Base-by-base conservation (phyloP, 2,888 invertebrate species). In the Agriopis aurantiaria region DNA sequence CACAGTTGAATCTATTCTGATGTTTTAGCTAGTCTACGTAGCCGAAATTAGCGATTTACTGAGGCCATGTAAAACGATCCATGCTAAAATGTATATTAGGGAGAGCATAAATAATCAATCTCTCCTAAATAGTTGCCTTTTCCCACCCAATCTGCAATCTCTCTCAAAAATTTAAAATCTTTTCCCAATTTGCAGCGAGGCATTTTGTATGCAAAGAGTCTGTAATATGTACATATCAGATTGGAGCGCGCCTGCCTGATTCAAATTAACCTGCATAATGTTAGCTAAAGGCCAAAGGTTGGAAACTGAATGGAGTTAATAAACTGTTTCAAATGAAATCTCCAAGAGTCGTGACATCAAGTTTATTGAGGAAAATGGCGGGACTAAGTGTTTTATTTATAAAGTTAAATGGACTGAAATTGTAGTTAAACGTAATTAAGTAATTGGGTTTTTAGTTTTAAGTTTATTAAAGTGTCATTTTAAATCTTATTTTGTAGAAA, bases 261-360 rank as follows among this genome's bases (percentile, higher is more conserved):
- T 49, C 49, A 55, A 55, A 64, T 65, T 69, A 65, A 56, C 65
- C 61, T 60, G 65, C 65, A 64, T 63, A 58, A 63, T 53, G 48
- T 33, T 68, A 23, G 17, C 49, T 65, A 62, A 79, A 80, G 75
- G 80, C 72, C 75, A 76, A 79, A 84, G 80, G 76, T 73, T 43
- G 40, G 57, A 71, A 64, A 65, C 66, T 74, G 65, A 78, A 63
- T 60, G 70, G 76, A 76, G 73, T 78, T 69, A 78, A 77, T 78
- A 80, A 75, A 65, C 73, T 46, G 46, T 67, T 52, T 72, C 64
- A 76, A 78, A 77, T 77, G 72, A 75, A 75, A 76, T 75, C 61
- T 53, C 62, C 43, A 43, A 60, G 53, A 57, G 56, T 23, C 57
- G 55, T 40, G 68, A 73, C 74, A 75, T 77, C 65, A 68, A 64